Evolutionary conservation across 1,140 invertebrate genomes (phyloP), one percentile per base, ranked within the genome.

Genomic region (Drosophila ohnishii): DNA sequence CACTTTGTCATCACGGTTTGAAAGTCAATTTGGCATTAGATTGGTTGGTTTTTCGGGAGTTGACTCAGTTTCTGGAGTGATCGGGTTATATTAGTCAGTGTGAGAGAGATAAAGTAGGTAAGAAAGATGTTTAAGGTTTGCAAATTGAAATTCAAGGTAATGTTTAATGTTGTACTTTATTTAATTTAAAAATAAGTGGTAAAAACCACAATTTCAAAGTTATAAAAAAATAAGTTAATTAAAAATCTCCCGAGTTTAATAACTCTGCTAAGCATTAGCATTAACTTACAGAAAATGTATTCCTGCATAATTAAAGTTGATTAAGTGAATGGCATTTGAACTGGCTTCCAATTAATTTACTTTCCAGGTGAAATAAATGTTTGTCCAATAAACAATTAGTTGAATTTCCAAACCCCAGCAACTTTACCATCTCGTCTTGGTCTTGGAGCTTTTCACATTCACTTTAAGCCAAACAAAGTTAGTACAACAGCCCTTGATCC

Each of bases 341-440:
- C 32, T 64, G 2, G 3, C 42, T 11, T 16, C 40, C 16, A 65
- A 50, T 66, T 48, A 66, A 39, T 66, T 66, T 5, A 8, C 28
- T 25, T 53, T 55, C 42, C 5, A 34, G 16, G 28, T 30, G 16
- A 40, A 48, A 72, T 59, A 71, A 59, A 71, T 72, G 51, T 60
- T 57, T 40, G 42, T 56, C 13, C 67, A 59, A 73, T 66, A 42
- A 64, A 28, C 60, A 47, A 82, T 80, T 78, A 48, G 74, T 80
- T 42, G 19, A 34, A 11, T 35, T 58, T 50, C 14, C 22, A 35
- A 14, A 14, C 37, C 19, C 42, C 35, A 19, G 19, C 4, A 39
- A 35, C 34, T 22, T 32, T 16, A 47, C 11, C 14, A 45, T 10
- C 47, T 34, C 3, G 14, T 45, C 45, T 14, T 51, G 32, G 1